These are phyloP conservation scores for Syrmaticus mikado DNA, from an alignment of 2,113 vertebrate genomes.

Conservation along the genomic window DNA sequence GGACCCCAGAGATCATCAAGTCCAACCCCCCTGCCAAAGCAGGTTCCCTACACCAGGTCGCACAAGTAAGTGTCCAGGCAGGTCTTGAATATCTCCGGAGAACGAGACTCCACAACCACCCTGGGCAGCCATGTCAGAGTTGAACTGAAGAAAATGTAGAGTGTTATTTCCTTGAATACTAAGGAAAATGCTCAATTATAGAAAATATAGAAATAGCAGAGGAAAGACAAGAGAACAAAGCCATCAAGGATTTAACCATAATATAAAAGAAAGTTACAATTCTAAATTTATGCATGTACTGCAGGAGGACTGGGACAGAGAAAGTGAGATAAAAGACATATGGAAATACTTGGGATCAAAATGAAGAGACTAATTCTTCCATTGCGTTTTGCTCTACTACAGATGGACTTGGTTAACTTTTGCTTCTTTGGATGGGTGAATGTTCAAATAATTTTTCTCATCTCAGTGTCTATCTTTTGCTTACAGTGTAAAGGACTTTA, in stretches of 20 bases:
- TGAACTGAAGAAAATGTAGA: not conserved
- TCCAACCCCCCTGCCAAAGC: too few relatives aligned
- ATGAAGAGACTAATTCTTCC: not conserved
- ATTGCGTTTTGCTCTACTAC: not conserved
- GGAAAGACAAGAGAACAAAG: not conserved
- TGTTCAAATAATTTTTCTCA: not conserved
- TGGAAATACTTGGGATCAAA: not conserved
- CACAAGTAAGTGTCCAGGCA: too few relatives aligned
- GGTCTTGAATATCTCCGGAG: too few relatives aligned
- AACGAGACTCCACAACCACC: too few relatives aligned
- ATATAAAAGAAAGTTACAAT: not conserved
- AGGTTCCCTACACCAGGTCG: too few relatives aligned
- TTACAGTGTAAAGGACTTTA: slow-evolving; percentile 11
- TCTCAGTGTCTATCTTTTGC: not conserved
- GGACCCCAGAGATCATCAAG: too few relatives aligned
- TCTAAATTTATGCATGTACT: not conserved
- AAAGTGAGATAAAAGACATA: not conserved
- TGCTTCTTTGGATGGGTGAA: not conserved
- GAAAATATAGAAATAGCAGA: not conserved
- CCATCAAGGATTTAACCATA: not conserved
- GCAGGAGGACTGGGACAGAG: not conserved
- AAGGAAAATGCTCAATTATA: not conserved
- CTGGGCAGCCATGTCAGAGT: not conserved
- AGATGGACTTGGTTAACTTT: not conserved
- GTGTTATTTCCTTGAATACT: not conserved